These are phyloP conservation scores for Fopius arisanus DNA, from an alignment of 1,140 invertebrate genomes.

Conservation along the genomic window DNA sequence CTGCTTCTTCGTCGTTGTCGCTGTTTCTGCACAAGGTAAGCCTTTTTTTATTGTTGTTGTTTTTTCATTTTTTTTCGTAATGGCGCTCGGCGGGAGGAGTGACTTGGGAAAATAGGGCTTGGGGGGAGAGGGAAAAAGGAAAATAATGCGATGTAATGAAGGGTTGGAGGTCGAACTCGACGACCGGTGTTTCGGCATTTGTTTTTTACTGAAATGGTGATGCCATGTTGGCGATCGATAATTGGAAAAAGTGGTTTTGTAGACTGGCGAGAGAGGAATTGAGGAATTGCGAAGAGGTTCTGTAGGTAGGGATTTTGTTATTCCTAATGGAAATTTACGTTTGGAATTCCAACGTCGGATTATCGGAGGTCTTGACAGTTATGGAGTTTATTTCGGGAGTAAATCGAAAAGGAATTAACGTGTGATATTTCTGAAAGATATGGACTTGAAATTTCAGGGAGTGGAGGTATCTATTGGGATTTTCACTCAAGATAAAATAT, in stretches of 20 bases:
- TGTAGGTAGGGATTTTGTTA: not conserved
- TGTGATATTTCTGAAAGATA: too few species aligned
- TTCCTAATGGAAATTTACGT: not conserved
- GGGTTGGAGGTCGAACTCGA: too few species aligned
- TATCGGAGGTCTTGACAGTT: not conserved
- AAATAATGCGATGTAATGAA: too few species aligned
- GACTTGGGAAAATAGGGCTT: too few species aligned
- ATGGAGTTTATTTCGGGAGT: not conserved
- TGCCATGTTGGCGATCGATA: not conserved
- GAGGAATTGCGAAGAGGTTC: not conserved
- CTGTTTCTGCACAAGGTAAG: slow-evolving; percentile 30
- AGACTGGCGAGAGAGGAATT: too few species aligned
- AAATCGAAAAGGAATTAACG: not conserved
- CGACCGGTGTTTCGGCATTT: not conserved
- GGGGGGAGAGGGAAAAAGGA: too few species aligned
- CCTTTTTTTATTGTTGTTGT: not conserved
- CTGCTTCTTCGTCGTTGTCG: slow-evolving; percentile 39
- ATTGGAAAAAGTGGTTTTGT: not conserved
- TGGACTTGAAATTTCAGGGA: too few species aligned
- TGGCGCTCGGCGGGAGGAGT: too few species aligned
- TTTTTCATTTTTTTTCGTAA: not conserved
- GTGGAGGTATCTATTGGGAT: too few species aligned
- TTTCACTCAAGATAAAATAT: too few species aligned
- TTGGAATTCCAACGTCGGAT: not conserved
- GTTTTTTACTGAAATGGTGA: not conserved